Conservation (phyloP, 2,888 invertebrate species). For the Tineola bisselliella region DNA sequence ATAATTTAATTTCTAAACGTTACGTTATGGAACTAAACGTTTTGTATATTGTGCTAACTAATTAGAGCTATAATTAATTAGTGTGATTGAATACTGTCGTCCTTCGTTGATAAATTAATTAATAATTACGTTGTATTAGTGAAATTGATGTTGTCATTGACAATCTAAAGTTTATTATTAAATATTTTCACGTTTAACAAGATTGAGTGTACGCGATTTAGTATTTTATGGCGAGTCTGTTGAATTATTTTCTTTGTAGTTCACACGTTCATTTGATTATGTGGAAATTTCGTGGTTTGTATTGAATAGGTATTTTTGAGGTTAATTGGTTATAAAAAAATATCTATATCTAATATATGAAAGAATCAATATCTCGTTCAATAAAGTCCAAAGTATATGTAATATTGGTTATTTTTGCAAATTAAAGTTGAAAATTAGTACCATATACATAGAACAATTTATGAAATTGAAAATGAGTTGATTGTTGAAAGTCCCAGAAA, state of each 20-base stretch:
- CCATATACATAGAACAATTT: background rate
- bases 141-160: background rate
- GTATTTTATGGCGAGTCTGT: background rate
- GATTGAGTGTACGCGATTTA: background rate
- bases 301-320: too few relatives aligned
- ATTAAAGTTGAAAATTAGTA: too few relatives aligned
- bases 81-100: slow-evolving; percentile 12
- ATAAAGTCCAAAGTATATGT: too few relatives aligned
- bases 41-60: slow-evolving; percentile 7
- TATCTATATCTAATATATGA: too few relatives aligned
- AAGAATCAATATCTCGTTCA: too few relatives aligned
- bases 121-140: background rate
- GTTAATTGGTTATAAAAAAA: too few relatives aligned
- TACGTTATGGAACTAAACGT: too few relatives aligned
- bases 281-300: too few relatives aligned
- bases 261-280: too few relatives aligned
- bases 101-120: slow-evolving; percentile 8
- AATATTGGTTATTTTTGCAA: too few relatives aligned
- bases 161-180: background rate
- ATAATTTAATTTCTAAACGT: too few relatives aligned
- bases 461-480: background rate
- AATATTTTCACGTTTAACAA: background rate
- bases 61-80: slow-evolving; percentile 12
- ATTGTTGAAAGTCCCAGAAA: background rate
- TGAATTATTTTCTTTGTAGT: too few relatives aligned